Percentiles rank a stretch among this genome's conserved stretches.
Evolutionary conservation across 2,113 vertebrate species (phyloP).

Genomic region (Hypomesus transpacificus): DNA sequence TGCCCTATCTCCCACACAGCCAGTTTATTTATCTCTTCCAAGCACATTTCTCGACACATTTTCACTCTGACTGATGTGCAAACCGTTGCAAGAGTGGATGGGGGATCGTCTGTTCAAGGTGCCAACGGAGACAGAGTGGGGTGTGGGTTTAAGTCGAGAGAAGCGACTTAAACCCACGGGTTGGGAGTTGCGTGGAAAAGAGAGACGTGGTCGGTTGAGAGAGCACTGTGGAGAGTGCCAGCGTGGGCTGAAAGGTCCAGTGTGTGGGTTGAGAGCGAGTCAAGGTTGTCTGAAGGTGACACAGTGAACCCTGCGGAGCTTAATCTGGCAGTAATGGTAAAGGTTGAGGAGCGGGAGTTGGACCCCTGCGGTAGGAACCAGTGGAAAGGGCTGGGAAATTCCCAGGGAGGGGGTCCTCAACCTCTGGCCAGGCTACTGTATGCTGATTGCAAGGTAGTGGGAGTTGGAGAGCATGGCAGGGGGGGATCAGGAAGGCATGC

Average conservation of each 20-base stretch:
- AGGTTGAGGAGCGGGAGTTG: slow-evolving; percentile 13
- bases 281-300: slow-evolving; percentile 44
- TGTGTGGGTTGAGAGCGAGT: slow-evolving; percentile 24
- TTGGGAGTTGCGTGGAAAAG: slow-evolving; percentile 19
- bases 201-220: slow-evolving; percentile 21
- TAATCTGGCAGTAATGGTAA: slow-evolving; percentile 24
- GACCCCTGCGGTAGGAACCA: slow-evolving; percentile 14
- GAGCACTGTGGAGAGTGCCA: slow-evolving; percentile 28
- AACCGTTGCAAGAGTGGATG: background rate
- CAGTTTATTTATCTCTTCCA: slow-evolving; percentile 45
- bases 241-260: slow-evolving; percentile 35
- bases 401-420: slow-evolving; percentile 3
- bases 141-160: slow-evolving; percentile 1
- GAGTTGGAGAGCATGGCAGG: background rate
- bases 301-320: slow-evolving; percentile 30
- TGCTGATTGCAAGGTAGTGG: background rate
- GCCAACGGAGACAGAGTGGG: slow-evolving; percentile 14
- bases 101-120: slow-evolving; percentile 24
- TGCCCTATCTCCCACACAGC: slow-evolving; percentile 11
- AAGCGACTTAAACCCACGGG: slow-evolving; percentile 11
- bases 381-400: slow-evolving; percentile 14
- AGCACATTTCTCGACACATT: slow-evolving; percentile 35
- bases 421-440: slow-evolving; percentile 5
- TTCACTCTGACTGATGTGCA: slow-evolving; percentile 20
- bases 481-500: background rate